phyloP scores from a whole-genome alignment of 2,888 invertebrate genomes.

The Alviniconcha strummeri region DNA sequence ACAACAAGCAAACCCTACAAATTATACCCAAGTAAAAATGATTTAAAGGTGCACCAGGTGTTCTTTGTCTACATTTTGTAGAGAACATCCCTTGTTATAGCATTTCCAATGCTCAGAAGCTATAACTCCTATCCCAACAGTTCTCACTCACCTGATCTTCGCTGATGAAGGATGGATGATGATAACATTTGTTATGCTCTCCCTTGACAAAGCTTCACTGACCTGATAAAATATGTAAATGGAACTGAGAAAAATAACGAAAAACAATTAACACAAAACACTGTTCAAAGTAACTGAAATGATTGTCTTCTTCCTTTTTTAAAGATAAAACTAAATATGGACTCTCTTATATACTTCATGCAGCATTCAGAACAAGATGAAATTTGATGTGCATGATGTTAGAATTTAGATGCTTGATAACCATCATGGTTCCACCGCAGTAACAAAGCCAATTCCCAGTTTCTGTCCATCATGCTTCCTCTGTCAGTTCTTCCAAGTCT shows the following conservation, averaged over 20 bases:
- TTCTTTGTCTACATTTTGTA: no score
- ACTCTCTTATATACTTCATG: not conserved
- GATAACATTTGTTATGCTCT: not conserved
- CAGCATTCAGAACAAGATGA: not conserved
- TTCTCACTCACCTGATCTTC: constrained; percentile 10
- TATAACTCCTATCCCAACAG: no score
- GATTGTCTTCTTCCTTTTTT: not conserved
- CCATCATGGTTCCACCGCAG: no score
- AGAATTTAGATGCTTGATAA: not conserved
- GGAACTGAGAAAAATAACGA: no score
- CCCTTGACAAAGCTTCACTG: not conserved
- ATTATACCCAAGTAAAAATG: no score
- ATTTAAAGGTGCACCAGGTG: no score
- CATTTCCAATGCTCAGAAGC: no score
- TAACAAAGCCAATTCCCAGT: no score
- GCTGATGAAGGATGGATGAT: constrained; percentile 18
- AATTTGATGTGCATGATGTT: not conserved
- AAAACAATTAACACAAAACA: not conserved
- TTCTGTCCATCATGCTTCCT: no score
- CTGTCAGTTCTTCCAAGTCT: no score
- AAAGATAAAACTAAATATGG: not conserved
- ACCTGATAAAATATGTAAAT: not conserved
- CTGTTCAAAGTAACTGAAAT: not conserved
- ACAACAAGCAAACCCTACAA: no score
- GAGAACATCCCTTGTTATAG: no score